Conservation (phyloP, 2,888 invertebrate species). For the Cataglyphis albicans region DNA sequence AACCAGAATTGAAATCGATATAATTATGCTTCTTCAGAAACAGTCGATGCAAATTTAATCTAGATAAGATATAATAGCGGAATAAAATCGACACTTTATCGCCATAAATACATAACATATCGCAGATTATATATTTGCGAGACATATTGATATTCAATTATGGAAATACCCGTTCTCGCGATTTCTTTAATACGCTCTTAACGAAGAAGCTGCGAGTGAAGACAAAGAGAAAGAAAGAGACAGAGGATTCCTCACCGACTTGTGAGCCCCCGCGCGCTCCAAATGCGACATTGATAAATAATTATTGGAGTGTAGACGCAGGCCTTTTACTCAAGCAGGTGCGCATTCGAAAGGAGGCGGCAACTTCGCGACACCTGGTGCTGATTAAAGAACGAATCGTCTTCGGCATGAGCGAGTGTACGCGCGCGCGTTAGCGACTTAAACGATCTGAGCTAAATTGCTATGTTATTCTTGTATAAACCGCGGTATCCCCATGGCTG, state of each 20-base stretch:
- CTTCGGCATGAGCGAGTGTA: constrained; percentile 67
- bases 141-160: constrained; percentile 21
- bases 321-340: constrained; percentile 70
- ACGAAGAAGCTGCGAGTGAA: background rate
- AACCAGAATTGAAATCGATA: background rate
- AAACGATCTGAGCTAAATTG: constrained; percentile 75
- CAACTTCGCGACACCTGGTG: constrained; percentile 71
- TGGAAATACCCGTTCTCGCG: background rate
- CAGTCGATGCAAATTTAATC: constrained; percentile 11
- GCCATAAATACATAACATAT: constrained; percentile 3
- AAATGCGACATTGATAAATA: constrained; percentile 73
- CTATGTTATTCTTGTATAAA: constrained; percentile 76
- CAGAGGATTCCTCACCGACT: background rate
- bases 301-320: constrained; percentile 70
- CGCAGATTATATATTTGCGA: background rate
- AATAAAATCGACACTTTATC: background rate
- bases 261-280: constrained; percentile 49
- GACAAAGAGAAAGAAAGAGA: too few relatives aligned
- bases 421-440: constrained; percentile 66
- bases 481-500: constrained; percentile 70
- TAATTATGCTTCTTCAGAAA: background rate
- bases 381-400: constrained; percentile 76
- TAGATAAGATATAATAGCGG: background rate
- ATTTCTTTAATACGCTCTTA: background rate
- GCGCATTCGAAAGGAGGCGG: constrained; percentile 53